A percentile compares a stretch with the other conserved stretches of the same genome.
phyloP scores from a whole-genome alignment of 2,888 invertebrate genomes.

The Thymelicus sylvestris region DNA sequence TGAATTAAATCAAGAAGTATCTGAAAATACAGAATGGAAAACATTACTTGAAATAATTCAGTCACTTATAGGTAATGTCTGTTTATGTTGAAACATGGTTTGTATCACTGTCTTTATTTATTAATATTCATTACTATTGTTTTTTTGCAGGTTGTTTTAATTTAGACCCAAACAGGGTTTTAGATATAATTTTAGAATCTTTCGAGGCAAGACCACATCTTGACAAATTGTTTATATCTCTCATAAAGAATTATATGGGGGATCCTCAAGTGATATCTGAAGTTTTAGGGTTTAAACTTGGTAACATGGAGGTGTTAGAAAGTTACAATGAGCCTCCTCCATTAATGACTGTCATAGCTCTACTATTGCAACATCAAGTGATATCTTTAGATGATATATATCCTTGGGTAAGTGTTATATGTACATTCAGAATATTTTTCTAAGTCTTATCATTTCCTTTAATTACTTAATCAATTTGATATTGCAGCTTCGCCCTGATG shows the following conservation, averaged over 20 bases:
- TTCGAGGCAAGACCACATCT: slow-evolving; percentile 95
- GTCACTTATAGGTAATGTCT: slow-evolving; percentile 92
- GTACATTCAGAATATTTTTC: no score
- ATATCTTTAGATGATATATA: slow-evolving; percentile 95
- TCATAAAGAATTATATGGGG: slow-evolving; percentile 93
- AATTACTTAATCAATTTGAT: slow-evolving; percentile 8
- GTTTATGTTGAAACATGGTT: slow-evolving; percentile 1
- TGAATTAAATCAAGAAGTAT: slow-evolving; percentile 94
- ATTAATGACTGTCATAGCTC: slow-evolving; percentile 94
- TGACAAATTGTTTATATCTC: slow-evolving; percentile 92
- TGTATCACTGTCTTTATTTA: slow-evolving; percentile 6
- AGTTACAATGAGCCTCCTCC: slow-evolving; percentile 90
- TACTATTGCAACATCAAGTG: slow-evolving; percentile 94
- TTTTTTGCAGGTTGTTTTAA: slow-evolving; percentile 96
- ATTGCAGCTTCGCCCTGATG: slow-evolving; percentile 91
- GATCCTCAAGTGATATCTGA: slow-evolving; percentile 93
- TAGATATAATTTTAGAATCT: slow-evolving; percentile 98
- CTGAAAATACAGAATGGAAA: slow-evolving; percentile 86
- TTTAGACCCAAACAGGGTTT: slow-evolving; percentile 98
- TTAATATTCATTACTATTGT: not conserved
- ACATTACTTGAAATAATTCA: slow-evolving; percentile 94
- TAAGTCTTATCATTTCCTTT: no score
- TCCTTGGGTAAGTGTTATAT: slow-evolving; percentile 89
- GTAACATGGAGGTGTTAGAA: slow-evolving; percentile 86
- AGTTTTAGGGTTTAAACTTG: slow-evolving; percentile 97